These are phyloP conservation scores for Conops quadrifasciatus DNA, from an alignment of 2,888 invertebrate genomes.

Conservation along the genomic window DNA sequence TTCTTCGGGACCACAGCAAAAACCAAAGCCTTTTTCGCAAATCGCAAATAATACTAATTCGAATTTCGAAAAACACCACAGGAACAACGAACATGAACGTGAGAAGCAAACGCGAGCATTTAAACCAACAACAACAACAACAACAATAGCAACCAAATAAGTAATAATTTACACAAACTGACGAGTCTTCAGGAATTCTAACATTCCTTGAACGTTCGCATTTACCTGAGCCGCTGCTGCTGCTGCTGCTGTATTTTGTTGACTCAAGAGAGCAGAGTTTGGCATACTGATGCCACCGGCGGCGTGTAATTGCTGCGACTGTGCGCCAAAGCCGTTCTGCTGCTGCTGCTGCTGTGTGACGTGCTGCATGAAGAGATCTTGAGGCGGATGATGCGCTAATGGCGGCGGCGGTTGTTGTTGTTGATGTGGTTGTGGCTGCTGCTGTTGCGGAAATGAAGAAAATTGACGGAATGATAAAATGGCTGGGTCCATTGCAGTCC, in stretches of 20 bases:
- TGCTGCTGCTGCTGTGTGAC: conserved; percentile 55
- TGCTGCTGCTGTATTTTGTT: conserved; percentile 40
- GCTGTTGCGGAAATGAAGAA: conserved; percentile 63
- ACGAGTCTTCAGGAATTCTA: conserved; percentile 46
- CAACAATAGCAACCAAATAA: not conserved
- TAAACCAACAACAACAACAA: not conserved
- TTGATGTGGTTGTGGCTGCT: conserved; percentile 56
- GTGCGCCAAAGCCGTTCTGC: conserved; percentile 32
- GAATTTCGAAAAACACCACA: not conserved
- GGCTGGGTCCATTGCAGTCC: conserved; percentile 93
- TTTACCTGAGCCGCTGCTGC: conserved; percentile 44
- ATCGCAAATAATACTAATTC: too few species aligned
- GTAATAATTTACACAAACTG: conserved; percentile 43
- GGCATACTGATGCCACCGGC: conserved; percentile 40
- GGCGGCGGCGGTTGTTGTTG: conserved; percentile 55
- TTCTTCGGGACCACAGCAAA: too few species aligned
- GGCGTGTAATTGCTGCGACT: conserved; percentile 36
- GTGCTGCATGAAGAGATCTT: conserved; percentile 62
- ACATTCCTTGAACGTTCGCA: conserved; percentile 47
- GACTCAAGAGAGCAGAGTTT: conserved; percentile 38
- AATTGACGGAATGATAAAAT: conserved; percentile 69
- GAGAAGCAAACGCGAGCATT: not conserved
- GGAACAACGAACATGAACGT: not conserved
- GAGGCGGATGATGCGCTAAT: conserved; percentile 41
- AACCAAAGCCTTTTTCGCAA: too few species aligned